These are phyloP conservation scores for Microctonus hyperodae DNA, from an alignment of 2,888 invertebrate species.

Conservation along the genomic window DNA sequence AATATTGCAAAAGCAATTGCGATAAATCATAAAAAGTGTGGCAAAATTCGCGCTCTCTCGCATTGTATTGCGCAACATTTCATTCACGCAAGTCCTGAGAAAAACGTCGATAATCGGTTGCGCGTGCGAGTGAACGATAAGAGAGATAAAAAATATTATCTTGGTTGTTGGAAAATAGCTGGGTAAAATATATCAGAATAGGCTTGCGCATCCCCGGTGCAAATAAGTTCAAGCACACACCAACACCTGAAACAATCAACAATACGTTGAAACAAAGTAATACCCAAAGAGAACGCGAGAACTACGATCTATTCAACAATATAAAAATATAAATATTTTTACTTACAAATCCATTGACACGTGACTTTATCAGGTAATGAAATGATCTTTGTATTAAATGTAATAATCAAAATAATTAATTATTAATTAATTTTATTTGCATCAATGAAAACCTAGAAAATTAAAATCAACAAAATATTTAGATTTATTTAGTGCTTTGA, in stretches of 20 bases:
- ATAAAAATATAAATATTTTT: no score
- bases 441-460: no score
- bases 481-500: no score
- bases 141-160: conserved; percentile 12
- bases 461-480: no score
- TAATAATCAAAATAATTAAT: no score
- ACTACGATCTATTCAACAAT: no score
- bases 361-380: conserved; percentile 10
- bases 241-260: not conserved
- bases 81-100: conserved; percentile 53
- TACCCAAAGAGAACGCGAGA: no score
- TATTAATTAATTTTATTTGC: no score
- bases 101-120: conserved; percentile 60
- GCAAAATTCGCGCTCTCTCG: conserved; percentile 33
- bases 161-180: conserved; percentile 33
- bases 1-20: no score
- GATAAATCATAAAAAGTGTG: conserved; percentile 28
- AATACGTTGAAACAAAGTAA: no score
- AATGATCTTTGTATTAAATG: no score
- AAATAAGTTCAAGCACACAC: conserved; percentile 29
- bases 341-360: conserved; percentile 3
- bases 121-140: conserved; percentile 37
- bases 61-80: conserved; percentile 52
- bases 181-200: conserved; percentile 34
- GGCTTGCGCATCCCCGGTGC: conserved; percentile 17